Evolutionary conservation across 2,113 vertebrate genomes (phyloP).

Genomic region (Neotragus moschatus): DNA sequence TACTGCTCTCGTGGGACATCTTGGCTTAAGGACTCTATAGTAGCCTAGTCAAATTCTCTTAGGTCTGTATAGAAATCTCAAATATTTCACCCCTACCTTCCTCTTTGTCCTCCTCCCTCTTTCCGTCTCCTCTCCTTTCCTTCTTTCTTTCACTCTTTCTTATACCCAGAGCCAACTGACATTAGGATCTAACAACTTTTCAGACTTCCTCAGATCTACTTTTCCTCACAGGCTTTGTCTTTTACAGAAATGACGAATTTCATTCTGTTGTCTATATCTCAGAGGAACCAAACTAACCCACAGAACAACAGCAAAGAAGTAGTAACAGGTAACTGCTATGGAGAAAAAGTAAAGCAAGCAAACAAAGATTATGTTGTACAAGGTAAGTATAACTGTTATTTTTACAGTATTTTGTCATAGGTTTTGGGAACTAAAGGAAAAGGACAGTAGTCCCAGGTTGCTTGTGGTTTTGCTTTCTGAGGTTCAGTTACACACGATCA

Average conservation of each 20-base stretch:
- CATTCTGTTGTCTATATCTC: neutral
- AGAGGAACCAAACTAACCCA: neutral
- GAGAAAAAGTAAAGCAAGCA: neutral
- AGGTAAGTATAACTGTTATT: neutral
- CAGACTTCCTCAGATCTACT: neutral
- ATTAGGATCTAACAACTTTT: neutral
- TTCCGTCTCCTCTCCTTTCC: neutral
- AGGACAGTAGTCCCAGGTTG: neutral
- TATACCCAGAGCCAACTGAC: neutral
- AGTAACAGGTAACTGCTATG: neutral
- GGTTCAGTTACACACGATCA: neutral
- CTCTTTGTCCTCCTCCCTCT: neutral
- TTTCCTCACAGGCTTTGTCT: neutral
- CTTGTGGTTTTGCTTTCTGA: neutral
- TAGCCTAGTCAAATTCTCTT: neutral
- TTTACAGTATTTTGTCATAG: neutral
- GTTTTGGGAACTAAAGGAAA: neutral
- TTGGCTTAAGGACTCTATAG: neutral
- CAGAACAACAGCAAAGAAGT: neutral
- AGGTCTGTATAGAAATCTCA: neutral
- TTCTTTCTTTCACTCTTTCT: neutral
- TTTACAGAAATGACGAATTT: neutral
- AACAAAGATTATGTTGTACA: neutral
- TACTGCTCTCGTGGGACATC: neutral
- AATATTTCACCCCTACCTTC: neutral